These are phyloP conservation scores for Berghia stephanieae DNA, from an alignment of 1,140 invertebrate genomes.

Conservation along the genomic window DNA sequence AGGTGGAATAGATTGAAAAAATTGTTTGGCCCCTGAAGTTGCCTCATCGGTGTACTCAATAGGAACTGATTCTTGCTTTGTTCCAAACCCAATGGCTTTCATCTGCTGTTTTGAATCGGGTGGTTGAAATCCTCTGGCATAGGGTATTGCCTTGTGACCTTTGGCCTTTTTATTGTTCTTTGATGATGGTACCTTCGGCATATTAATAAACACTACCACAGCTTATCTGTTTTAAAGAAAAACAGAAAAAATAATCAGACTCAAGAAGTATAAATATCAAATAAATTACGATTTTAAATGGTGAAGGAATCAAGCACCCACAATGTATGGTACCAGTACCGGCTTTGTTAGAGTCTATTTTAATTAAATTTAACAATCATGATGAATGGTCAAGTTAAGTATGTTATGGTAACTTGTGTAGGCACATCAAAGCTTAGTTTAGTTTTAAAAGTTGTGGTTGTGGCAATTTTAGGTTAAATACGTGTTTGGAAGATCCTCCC, in stretches of 20 bases:
- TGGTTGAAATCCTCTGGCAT: conserved; percentile 21
- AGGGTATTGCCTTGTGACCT: conserved; percentile 9
- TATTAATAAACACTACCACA: not conserved
- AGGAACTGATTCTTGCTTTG: not conserved
- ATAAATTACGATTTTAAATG: no score
- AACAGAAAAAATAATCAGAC: no score
- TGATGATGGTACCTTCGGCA: not conserved
- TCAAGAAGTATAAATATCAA: no score
- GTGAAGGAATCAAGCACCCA: no score
- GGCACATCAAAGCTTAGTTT: no score
- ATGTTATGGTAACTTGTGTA: no score
- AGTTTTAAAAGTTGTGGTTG: no score
- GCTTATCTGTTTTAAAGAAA: not conserved
- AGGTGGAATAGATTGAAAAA: conserved; percentile 47
- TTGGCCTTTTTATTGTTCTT: not conserved
- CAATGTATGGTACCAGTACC: no score
- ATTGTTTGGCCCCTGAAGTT: conserved; percentile 23
- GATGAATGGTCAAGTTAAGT: not conserved
- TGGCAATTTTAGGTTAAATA: no score
- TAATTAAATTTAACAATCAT: not conserved
- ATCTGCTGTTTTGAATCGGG: not conserved
- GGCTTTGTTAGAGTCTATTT: not conserved
- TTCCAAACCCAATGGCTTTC: conserved; percentile 24
- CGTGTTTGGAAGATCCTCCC: no score
- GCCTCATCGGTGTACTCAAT: conserved; percentile 10